A percentile compares a stretch with the other conserved stretches of the same genome.
These are phyloP conservation scores for Sthenelais limicola DNA, from an alignment of 2,888 invertebrate species.

Conservation along the genomic window DNA sequence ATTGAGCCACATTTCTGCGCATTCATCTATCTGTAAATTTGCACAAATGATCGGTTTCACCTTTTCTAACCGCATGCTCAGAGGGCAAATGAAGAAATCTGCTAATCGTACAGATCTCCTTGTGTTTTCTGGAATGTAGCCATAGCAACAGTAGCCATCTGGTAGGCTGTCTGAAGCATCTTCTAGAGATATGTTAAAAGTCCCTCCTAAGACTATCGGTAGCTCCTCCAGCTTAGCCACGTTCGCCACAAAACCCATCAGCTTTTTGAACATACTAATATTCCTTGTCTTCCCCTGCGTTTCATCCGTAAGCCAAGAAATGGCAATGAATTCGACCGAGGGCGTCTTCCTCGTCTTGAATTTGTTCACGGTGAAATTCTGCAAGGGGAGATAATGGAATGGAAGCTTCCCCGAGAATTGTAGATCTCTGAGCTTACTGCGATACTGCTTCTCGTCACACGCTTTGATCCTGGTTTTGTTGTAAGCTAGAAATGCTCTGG, in stretches of 20 bases:
- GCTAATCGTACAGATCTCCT: conserved; percentile 43
- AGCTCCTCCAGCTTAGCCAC: conserved; percentile 51
- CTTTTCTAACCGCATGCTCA: conserved; percentile 43
- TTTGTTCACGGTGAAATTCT: conserved; percentile 50
- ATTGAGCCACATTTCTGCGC: conserved; percentile 45
- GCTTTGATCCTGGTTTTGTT: conserved; percentile 46
- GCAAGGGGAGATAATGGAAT: conserved; percentile 49
- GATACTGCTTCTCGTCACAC: conserved; percentile 50
- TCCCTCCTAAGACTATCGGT: conserved; percentile 51
- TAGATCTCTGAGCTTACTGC: conserved; percentile 50
- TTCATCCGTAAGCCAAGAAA: conserved; percentile 54
- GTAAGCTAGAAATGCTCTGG: conserved; percentile 49
- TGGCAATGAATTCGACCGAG: conserved; percentile 46
- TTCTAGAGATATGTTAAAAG: conserved; percentile 49
- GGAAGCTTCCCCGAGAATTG: conserved; percentile 50
- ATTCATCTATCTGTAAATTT: conserved; percentile 44
- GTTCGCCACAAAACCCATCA: conserved; percentile 47
- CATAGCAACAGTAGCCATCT: conserved; percentile 48
- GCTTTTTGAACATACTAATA: conserved; percentile 46
- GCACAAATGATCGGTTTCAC: conserved; percentile 50
- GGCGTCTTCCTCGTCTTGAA: conserved; percentile 41
- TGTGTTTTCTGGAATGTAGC: conserved; percentile 46
- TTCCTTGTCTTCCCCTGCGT: conserved; percentile 42
- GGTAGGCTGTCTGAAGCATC: conserved; percentile 43
- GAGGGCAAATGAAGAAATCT: conserved; percentile 48